phyloP scores from a whole-genome alignment of 2,113 vertebrate genomes.

The Cricetomys ansorgei region DNA sequence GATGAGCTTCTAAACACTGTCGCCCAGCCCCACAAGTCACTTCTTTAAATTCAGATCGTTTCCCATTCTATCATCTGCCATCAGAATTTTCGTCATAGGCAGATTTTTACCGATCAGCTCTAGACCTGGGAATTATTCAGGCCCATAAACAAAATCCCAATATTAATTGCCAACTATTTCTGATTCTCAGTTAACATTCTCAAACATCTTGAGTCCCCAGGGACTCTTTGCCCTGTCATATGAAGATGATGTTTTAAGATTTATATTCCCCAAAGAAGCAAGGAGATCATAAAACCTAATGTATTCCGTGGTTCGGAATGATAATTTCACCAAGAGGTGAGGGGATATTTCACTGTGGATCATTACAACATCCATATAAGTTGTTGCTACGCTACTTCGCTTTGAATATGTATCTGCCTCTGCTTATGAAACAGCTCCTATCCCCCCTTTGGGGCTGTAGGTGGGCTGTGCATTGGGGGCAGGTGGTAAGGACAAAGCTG shows the following conservation, averaged over 20 bases:
- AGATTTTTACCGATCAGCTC: constrained; percentile 69
- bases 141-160: constrained; percentile 68
- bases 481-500: background rate
- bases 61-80: constrained; percentile 59
- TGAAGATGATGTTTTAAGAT: constrained; percentile 86
- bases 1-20: constrained; percentile 30
- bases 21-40: constrained; percentile 11
- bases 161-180: constrained; percentile 75
- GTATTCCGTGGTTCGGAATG: constrained; percentile 88
- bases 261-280: constrained; percentile 84
- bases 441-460: background rate
- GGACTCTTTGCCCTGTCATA: constrained; percentile 85
- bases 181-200: constrained; percentile 83
- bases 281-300: constrained; percentile 88
- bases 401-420: constrained; percentile 59
- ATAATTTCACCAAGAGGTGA: constrained; percentile 83
- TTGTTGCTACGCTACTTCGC: constrained; percentile 55
- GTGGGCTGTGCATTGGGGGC: too few species aligned
- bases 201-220: constrained; percentile 84
- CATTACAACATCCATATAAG: constrained; percentile 66
- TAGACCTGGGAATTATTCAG: constrained; percentile 72
- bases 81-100: constrained; percentile 44
- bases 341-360: constrained; percentile 81
- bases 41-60: constrained; percentile 78
- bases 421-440: background rate